These are phyloP conservation scores for Pseudomyrmex pallidus DNA, from an alignment of 1,140 invertebrate genomes.

Conservation along the genomic window DNA sequence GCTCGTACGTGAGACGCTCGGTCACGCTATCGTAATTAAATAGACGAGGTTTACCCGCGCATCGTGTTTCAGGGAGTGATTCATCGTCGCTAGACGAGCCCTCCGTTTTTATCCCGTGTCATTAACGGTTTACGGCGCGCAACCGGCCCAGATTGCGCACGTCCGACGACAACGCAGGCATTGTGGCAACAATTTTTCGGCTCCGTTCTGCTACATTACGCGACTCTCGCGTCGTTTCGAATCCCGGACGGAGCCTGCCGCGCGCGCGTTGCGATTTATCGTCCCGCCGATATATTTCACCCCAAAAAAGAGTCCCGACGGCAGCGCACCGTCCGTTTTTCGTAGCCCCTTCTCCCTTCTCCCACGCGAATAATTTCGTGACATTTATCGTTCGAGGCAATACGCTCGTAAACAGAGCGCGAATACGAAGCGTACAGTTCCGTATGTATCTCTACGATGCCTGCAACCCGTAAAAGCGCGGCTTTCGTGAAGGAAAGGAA, in stretches of 20 bases:
- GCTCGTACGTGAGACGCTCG: background rate
- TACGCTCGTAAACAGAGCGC: conserved; percentile 26
- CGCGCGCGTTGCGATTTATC: conserved; percentile 41
- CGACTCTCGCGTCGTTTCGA: background rate
- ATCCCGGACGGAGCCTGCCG: background rate
- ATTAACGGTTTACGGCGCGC: conserved; percentile 62
- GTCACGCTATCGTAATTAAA: conserved; percentile 63
- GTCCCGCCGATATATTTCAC: conserved; percentile 50
- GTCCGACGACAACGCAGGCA: background rate
- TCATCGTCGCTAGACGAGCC: conserved; percentile 50
- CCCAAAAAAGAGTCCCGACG: background rate
- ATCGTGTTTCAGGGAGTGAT: conserved; percentile 47
- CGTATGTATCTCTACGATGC: conserved; percentile 14
- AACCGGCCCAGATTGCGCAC: conserved; percentile 23
- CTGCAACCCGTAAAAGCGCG: background rate
- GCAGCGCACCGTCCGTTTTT: background rate
- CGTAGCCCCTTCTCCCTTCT: background rate
- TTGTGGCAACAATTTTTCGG: conserved; percentile 64
- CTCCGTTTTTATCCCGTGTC: conserved; percentile 62
- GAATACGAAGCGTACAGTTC: background rate
- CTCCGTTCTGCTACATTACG: conserved; percentile 67
- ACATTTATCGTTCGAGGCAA: conserved; percentile 29
- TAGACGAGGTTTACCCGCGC: background rate
- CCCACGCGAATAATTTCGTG: conserved; percentile 39
- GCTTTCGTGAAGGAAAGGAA: conserved; percentile 23